Conservation (phyloP, 2,888 invertebrate species). For the Harpagoxenus sublaevis region DNA sequence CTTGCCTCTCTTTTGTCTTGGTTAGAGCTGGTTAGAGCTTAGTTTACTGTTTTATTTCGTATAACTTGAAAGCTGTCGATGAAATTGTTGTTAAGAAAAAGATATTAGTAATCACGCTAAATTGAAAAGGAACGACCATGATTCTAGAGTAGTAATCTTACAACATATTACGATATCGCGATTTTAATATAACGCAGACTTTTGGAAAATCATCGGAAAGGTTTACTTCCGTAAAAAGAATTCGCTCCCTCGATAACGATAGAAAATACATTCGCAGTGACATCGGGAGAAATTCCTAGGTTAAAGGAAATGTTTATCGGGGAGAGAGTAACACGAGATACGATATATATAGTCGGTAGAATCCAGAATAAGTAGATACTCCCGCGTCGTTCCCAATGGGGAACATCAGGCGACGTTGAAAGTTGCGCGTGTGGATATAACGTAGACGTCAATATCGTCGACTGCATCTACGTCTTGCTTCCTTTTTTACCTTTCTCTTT, state of each 20-base stretch:
- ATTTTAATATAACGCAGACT: background rate
- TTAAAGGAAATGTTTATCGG: conserved; percentile 53
- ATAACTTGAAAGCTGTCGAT: background rate
- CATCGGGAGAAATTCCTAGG: conserved; percentile 35
- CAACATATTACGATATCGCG: background rate
- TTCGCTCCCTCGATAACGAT: conserved; percentile 41
- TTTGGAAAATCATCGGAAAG: conserved; percentile 5
- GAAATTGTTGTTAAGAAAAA: background rate
- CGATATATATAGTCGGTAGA: conserved; percentile 41
- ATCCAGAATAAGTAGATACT: conserved; percentile 55
- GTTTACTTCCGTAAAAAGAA: conserved; percentile 22
- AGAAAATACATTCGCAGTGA: conserved; percentile 50
- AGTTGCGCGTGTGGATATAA: conserved; percentile 54
- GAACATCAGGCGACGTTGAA: conserved; percentile 55
- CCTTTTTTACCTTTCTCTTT: conserved; percentile 36
- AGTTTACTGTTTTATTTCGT: background rate
- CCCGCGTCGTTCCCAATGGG: conserved; percentile 62
- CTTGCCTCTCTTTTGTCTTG: background rate
- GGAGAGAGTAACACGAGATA: conserved; percentile 27
- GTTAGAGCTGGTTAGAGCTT: background rate
- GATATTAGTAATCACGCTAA: background rate
- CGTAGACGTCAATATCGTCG: conserved; percentile 63
- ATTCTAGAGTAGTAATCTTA: background rate
- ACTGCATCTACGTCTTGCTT: conserved; percentile 30
- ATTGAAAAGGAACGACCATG: background rate